A percentile compares a stretch with the other conserved stretches of the same genome.
phyloP scores from a whole-genome alignment of 2,797 vertebrate species.

The Morelia viridis region DNA sequence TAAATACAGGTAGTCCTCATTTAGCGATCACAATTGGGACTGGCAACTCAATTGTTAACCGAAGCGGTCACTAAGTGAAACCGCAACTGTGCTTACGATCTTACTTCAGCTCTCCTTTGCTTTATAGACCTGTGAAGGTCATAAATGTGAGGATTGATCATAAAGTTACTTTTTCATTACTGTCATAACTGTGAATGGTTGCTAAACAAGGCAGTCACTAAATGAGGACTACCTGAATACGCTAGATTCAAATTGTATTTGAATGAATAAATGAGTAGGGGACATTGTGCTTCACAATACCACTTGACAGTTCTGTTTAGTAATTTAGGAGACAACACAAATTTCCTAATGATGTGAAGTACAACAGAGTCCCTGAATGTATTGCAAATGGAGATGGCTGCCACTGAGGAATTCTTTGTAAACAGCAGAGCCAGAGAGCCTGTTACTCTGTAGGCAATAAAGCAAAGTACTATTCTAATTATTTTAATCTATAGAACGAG shows the following conservation, averaged over 20 bases:
- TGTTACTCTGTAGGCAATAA: slow-evolving; percentile 37
- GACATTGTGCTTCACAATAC: not conserved
- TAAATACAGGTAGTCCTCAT: not conserved
- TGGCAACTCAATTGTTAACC: too few relatives aligned
- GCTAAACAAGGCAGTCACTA: too few relatives aligned
- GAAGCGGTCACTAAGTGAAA: too few relatives aligned
- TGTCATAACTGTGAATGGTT: too few relatives aligned
- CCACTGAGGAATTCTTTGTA: slow-evolving; percentile 23
- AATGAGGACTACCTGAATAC: not conserved
- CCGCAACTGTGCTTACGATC: too few relatives aligned
- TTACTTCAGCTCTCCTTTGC: too few relatives aligned
- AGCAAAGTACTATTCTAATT: slow-evolving; percentile 19
- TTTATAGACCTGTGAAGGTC: too few relatives aligned
- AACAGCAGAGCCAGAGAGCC: slow-evolving; percentile 31
- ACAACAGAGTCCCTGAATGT: slow-evolving; percentile 45
- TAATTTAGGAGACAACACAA: slow-evolving; percentile 42
- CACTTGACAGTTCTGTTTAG: slow-evolving; percentile 11
- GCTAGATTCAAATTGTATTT: not conserved
- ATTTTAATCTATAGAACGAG: slow-evolving; percentile 9
- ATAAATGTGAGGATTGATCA: too few relatives aligned
- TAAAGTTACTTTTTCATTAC: too few relatives aligned
- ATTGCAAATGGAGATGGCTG: slow-evolving; percentile 44
- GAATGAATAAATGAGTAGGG: not conserved
- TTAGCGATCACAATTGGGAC: too few relatives aligned
- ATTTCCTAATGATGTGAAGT: slow-evolving; percentile 40